Evolutionary conservation across 2,797 vertebrate genomes (phyloP), one percentile per base, ranked within the genome.

Genomic region (Erpetoichthys calabaricus): DNA sequence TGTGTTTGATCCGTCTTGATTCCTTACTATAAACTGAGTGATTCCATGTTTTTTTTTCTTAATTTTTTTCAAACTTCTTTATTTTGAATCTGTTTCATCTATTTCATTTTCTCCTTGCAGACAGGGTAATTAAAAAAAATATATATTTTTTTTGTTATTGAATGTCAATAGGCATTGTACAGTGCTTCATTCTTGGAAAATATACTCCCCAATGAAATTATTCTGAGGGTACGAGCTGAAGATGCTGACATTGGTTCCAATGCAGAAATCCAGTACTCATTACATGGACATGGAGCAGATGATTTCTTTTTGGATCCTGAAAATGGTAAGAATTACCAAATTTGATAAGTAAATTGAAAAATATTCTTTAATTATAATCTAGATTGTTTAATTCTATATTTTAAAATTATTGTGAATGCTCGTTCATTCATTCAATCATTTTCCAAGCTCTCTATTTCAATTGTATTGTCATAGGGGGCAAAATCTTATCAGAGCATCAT

Each of bases 251-350:
- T 85, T 3, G 94, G 91, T 3, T 59, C 82, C 70, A 97, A 83
- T 47, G 85, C 89, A 54, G 86, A 87, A 73, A 83, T 99, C 69
- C 86, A 80, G 63, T 98, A 92, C 68, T 88, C 91, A 4, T 77
- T 99, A 45, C 85, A 89, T 10, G 94, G 94, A 51, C 63, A 79
- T 25, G 88, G 91, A 54, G 87, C 89, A 50, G 86, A 82, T 64
- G 89, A 94, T 70, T 99, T 97, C 75, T 86, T 76, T 63, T 83
- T 98, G 62, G 86, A 97, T 74, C 75, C 84, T 10, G 88, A 92
- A 71, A 92, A 80, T 3, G 95, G 94, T 98, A 85, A 72, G 76
- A 54, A 3, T 62, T 25, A 25, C 25, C 2, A 25, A 25, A 25
- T 25, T 25, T 25, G 25, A 25, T 25, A 25, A 25, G 25, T 25